Conservation (phyloP, 2,113 vertebrate genomes). For the Illadopsis cleaveri region DNA sequence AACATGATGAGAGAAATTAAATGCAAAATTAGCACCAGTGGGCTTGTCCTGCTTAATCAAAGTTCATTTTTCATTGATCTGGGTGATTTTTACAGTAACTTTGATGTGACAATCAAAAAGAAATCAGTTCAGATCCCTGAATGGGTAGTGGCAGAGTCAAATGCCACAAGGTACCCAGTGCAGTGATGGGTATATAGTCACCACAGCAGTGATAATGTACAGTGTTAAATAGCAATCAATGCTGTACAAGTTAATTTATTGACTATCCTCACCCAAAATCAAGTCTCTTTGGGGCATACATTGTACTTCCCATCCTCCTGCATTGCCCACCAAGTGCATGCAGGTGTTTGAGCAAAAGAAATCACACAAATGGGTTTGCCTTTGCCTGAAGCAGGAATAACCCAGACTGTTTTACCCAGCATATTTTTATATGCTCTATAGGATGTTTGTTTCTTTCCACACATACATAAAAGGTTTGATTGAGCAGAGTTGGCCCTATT, state of each 20-base stretch:
- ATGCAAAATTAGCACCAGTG: neutral
- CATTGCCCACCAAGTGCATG: too few species aligned
- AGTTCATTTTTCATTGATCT: neutral
- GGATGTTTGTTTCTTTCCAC: neutral
- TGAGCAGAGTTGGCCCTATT: neutral
- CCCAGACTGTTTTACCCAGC: neutral
- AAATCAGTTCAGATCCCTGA: neutral
- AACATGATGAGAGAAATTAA: neutral
- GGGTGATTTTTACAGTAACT: neutral
- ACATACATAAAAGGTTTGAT: too few species aligned
- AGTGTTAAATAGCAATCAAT: too few species aligned
- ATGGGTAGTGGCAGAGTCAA: neutral
- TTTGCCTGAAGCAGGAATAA: neutral
- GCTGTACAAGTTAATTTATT: too few species aligned
- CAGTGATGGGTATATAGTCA: accelerated
- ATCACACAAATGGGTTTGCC: neutral
- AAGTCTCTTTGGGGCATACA: too few species aligned
- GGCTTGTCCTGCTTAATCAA: neutral
- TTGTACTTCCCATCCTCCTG: too few species aligned
- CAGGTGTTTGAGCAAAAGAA: neutral
- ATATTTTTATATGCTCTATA: neutral
- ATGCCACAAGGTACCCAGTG: neutral
- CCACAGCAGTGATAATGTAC: too few species aligned
- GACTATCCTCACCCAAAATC: too few species aligned
- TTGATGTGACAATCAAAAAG: neutral